Percentiles rank a stretch among this genome's conserved stretches.
Evolutionary conservation across 2,797 vertebrate species (phyloP).

Genomic region (Tokudaia muenninki): DNA sequence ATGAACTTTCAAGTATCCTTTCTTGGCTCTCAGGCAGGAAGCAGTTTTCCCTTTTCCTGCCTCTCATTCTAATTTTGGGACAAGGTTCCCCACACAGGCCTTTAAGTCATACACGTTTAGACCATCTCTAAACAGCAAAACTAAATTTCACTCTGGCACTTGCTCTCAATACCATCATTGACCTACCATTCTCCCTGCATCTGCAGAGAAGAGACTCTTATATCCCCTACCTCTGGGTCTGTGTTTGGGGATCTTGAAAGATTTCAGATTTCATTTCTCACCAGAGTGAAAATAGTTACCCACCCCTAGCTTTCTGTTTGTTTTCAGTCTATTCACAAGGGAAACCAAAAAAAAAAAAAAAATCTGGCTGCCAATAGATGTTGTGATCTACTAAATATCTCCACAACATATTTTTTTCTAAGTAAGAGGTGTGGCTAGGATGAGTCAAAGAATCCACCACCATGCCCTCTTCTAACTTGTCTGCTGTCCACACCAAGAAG

Average conservation of each 20-base stretch:
- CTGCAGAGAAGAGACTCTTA: neutral
- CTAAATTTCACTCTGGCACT: neutral
- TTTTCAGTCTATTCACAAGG: slow-evolving; percentile 83
- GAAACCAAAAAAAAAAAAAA: neutral
- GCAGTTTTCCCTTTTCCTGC: neutral
- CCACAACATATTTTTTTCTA: slow-evolving; percentile 83
- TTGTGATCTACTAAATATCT: slow-evolving; percentile 87
- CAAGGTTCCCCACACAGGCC: neutral
- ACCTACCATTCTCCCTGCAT: neutral
- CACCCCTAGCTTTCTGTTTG: slow-evolving; percentile 74
- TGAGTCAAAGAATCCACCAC: slow-evolving; percentile 78
- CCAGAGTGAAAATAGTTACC: slow-evolving; percentile 81
- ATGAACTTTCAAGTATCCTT: neutral
- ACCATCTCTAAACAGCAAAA: neutral
- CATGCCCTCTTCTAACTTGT: slow-evolving; percentile 26
- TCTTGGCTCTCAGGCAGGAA: neutral
- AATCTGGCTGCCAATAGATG: slow-evolving; percentile 85
- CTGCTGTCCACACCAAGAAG: slow-evolving; percentile 31
- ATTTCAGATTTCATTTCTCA: slow-evolving; percentile 72
- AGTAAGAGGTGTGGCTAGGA: slow-evolving; percentile 82
- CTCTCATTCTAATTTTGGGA: neutral
- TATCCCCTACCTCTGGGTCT: neutral
- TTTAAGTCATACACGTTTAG: neutral
- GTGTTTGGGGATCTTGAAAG: slow-evolving; percentile 32
- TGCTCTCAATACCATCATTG: neutral